Evolutionary conservation across 2,888 invertebrate genomes (phyloP), one percentile per base, ranked within the genome.

Genomic region (Acronicta alni): DNA sequence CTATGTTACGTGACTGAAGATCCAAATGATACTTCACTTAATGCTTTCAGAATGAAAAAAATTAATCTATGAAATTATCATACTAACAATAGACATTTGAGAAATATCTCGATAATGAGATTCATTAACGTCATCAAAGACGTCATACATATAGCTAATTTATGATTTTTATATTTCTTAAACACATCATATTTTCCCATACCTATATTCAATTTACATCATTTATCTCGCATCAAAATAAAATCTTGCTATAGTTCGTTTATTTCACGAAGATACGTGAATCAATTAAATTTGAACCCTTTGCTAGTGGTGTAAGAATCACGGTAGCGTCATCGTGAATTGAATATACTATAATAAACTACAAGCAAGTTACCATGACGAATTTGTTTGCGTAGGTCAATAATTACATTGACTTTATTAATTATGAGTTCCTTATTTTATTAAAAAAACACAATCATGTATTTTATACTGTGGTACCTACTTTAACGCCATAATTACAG

Each of bases 111-210:
- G 58, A 64, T 61, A 65, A 59, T 58, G 57, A 60, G 45, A 55
- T 55, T 60, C 52, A 51, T 52, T 51, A 60, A 37, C 43, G n/a
- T 44, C 47, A 43, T n/a, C 23, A 16, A 44, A 41, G 68, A 65
- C 73, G 73, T 72, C 69, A 75, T 58, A 37, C 26, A 42, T 23
- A 5, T 44, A 43, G 37, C 30, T 39, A 38, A 51, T 64, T 51
- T 23, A 37, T 16, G 39, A 17, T 42, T 37, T 49, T 63, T 26
- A 10, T 62, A 23, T 71, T 63, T 57, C 41, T 47, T 61, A 57
- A 37, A n/a, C 26, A 20, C 15, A 47, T 48, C 43, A 57, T 43
- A 55, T 69, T 66, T 69, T 77, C 74, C 57, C 74, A 79, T 71
- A 57, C 54, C 26, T 47, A 51, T 62, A 46, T 43, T 69, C 37